phyloP scores from a whole-genome alignment of 2,113 vertebrate genomes.

The Anarhynchus alexandrinus region DNA sequence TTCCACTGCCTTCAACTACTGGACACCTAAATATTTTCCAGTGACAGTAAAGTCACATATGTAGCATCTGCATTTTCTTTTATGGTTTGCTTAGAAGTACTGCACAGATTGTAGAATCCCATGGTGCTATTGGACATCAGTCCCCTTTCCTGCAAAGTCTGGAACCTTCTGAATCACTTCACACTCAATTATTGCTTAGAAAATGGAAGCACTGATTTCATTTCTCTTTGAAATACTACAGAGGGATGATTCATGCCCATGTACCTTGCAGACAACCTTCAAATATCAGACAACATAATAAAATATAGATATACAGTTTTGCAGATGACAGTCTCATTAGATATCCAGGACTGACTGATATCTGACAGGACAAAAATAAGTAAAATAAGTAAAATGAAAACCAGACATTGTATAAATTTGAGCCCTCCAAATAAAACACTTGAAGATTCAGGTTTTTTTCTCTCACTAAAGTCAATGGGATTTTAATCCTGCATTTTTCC shows the following conservation, averaged over 20 bases:
- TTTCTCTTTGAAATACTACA: background rate
- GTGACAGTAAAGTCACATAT: background rate
- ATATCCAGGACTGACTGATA: background rate
- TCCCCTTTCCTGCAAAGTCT: background rate
- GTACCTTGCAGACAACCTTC: background rate
- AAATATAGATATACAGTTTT: background rate
- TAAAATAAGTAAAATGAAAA: background rate
- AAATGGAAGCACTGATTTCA: background rate
- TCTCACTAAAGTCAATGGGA: background rate
- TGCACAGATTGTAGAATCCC: background rate
- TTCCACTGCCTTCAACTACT: background rate
- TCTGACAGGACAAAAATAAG: background rate
- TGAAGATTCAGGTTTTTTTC: background rate
- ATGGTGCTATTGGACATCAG: fast-evolving
- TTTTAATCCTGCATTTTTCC: background rate
- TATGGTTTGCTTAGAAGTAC: background rate
- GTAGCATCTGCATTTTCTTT: background rate
- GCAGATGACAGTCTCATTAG: background rate
- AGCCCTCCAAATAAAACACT: background rate
- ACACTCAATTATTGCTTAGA: background rate
- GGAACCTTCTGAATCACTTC: background rate
- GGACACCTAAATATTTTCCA: background rate
- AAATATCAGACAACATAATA: background rate
- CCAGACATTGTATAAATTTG: background rate
- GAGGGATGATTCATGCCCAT: background rate